phyloP scores from a whole-genome alignment of 2,797 vertebrate species.

The Notolabrus celidotus region DNA sequence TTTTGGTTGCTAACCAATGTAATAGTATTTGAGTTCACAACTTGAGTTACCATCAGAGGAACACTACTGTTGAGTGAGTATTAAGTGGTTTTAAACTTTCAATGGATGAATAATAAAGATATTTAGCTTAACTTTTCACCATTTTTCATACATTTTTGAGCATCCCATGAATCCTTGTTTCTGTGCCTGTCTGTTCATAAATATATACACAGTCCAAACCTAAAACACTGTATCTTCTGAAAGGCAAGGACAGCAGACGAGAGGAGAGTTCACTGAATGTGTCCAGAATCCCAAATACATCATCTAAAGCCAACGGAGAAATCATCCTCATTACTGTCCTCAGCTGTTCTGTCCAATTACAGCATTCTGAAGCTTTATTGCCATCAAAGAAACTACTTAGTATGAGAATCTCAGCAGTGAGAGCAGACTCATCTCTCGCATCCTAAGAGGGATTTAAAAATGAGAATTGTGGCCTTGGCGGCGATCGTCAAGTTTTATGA shows the following conservation, averaged over 20 bases:
- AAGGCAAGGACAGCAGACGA: constrained; percentile 5
- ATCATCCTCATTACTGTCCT: constrained; percentile 52
- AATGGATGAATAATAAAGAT: no score
- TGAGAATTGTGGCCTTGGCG: constrained; percentile 15
- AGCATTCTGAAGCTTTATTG: constrained; percentile 36
- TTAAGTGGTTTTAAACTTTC: no score
- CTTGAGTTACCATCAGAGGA: no score
- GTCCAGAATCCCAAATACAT: constrained; percentile 55
- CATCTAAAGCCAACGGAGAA: constrained; percentile 52
- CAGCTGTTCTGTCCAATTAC: constrained; percentile 60
- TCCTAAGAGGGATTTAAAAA: constrained; percentile 38
- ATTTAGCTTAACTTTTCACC: no score
- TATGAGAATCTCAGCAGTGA: constrained; percentile 46
- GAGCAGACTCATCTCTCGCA: constrained; percentile 35
- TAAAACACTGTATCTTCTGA: not conserved
- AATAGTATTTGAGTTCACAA: no score
- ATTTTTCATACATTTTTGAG: no score
- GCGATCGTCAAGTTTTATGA: not conserved
- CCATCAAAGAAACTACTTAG: constrained; percentile 53
- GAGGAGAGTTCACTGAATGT: constrained; percentile 20
- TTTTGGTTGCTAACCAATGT: constrained; percentile 13
- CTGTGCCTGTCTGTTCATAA: no score
- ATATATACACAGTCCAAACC: not conserved
- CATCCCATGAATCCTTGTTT: no score
- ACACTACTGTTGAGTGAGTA: no score